Base-by-base conservation (phyloP, 2,888 invertebrate species). In the Microctonus hyperodae region DNA sequence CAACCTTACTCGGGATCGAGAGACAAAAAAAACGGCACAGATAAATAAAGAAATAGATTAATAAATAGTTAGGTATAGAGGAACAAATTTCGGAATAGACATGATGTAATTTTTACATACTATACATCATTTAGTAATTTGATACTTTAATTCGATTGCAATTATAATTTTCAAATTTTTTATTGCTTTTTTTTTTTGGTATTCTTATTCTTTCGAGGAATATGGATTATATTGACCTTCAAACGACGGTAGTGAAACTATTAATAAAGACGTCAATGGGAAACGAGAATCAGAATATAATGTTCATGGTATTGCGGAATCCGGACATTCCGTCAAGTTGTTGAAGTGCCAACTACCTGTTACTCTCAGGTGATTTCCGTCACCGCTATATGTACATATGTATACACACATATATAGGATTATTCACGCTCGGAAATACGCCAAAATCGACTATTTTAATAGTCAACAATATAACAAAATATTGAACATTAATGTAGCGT, bases 341-440 rank as follows among this genome's bases (percentile, higher is more conserved):
- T 22, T 50, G 60, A 50, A 60, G 50, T 48, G 60, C 44, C 60
- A 51, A 67, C 66, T 61, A 67, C 66, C 66, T 67, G 66, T 67
- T 67, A 67, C 66, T 61, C 48, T 25, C 53, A 56, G 56, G 63
- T 63, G 55, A 25, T 51, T 51, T 25, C 51, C 28, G 16, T 2
- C 25, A 25, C 23, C 2, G 28, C 33, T 31, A 9, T 23, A 40
- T 40, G 6, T 44, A 44, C 16, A 44, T 44, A 1, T 44, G 16
- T 16, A 3, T 23, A 28, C 28, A 28, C 16, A 48, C 10, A 56
- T 33, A n/a, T n/a, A n/a, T n/a, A 33, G 44, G 16, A 16, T 16
- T 44, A 44, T 9, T 44, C 16, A n/a, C 10, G 13, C n/a, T 58
- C 40, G 40, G 50, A 60, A 60, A 50, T 50, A 60, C 60, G 50